phyloP scores from a whole-genome alignment of 2,797 vertebrate species.

The Cephalopachus bancanus region DNA sequence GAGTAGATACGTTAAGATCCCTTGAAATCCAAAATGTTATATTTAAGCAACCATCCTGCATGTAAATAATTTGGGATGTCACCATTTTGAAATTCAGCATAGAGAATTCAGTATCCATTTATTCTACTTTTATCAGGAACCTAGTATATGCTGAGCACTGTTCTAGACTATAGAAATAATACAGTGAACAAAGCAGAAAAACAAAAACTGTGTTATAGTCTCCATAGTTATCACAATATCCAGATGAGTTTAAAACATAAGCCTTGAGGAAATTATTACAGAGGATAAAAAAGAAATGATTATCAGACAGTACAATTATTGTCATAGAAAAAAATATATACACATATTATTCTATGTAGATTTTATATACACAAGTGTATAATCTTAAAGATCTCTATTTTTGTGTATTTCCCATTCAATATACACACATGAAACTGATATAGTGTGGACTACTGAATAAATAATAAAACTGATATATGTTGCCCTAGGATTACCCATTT shows the following conservation, averaged over 20 bases:
- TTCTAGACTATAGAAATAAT: background rate
- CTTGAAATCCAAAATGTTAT: background rate
- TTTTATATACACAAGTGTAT: background rate
- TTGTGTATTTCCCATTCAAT: background rate
- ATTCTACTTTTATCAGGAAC: background rate
- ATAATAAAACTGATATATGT: background rate
- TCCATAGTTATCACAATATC: background rate
- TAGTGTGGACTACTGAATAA: background rate
- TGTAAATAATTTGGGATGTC: background rate
- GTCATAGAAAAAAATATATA: background rate
- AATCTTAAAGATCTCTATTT: background rate
- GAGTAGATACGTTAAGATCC: background rate
- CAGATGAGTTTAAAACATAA: background rate
- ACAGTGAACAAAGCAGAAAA: background rate
- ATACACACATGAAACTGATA: background rate
- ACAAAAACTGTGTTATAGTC: background rate
- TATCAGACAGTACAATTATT: background rate
- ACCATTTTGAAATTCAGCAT: slow-evolving; percentile 11
- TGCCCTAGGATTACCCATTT: background rate
- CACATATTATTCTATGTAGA: background rate
- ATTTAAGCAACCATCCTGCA: background rate
- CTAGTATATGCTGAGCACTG: background rate
- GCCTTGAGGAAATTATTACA: background rate
- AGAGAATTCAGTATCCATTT: background rate
- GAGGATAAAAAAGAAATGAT: background rate